Evolutionary conservation across 2,113 vertebrate genomes (phyloP).

Genomic region (Bostrychus sinensis): DNA sequence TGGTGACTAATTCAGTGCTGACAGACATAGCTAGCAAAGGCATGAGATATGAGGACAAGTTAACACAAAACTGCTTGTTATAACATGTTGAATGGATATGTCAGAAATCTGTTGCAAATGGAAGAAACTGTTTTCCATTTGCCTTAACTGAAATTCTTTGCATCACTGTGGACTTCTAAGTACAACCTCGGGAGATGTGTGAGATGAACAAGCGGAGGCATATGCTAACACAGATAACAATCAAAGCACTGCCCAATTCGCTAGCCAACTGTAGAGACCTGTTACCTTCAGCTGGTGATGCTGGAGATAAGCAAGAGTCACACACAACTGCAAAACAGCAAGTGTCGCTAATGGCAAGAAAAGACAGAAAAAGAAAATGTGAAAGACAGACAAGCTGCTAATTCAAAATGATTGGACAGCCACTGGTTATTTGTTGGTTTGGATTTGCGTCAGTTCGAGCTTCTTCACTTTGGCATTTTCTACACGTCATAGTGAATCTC

Average conservation of each 20-base stretch:
- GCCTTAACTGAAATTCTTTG: slow-evolving; percentile 1
- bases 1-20: not conserved
- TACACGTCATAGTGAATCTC: not conserved
- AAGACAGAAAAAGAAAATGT: not conserved
- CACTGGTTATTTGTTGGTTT: not conserved
- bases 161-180: slow-evolving; percentile 13
- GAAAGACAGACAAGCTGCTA: too few relatives aligned
- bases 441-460: not conserved
- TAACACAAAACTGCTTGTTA: not conserved
- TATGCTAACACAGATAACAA: slow-evolving; percentile 57
- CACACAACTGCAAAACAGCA: not conserved
- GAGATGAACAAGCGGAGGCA: slow-evolving; percentile 50
- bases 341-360: not conserved
- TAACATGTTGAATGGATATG: slow-evolving; percentile 14
- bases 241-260: slow-evolving; percentile 45
- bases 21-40: not conserved
- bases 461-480: not conserved
- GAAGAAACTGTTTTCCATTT: not conserved
- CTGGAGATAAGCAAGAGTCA: slow-evolving; percentile 3
- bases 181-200: slow-evolving; percentile 44
- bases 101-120: not conserved
- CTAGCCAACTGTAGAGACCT: not conserved
- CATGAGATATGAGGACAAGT: not conserved
- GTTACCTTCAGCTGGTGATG: slow-evolving; percentile 24
- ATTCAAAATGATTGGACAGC: not conserved